A percentile compares a stretch with the other conserved stretches of the same genome.
Evolutionary conservation across 2,797 vertebrate genomes (phyloP).

Genomic region (Nasua narica): DNA sequence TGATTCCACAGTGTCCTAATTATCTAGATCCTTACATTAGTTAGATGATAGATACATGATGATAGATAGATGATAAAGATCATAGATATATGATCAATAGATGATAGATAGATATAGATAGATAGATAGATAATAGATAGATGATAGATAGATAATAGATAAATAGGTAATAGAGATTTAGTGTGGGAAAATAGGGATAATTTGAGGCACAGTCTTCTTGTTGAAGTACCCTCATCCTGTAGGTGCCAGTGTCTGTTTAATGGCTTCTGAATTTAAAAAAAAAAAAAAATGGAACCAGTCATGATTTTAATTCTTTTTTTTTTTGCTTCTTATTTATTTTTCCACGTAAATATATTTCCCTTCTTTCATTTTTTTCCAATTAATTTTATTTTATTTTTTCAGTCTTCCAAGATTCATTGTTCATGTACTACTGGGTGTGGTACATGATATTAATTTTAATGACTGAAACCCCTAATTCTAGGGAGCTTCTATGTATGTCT

Average conservation of each 20-base stretch:
- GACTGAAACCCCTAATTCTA: background rate
- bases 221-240: background rate
- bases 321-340: too few species aligned
- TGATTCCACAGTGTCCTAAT: background rate
- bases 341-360: too few species aligned
- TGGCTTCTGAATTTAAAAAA: constrained; percentile 14
- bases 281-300: background rate
- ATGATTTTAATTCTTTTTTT: too few species aligned
- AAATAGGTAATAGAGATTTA: background rate
- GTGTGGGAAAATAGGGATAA: background rate
- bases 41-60: background rate
- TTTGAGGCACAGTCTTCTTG: background rate
- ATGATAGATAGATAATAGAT: background rate
- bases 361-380: too few species aligned
- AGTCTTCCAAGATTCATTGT: too few species aligned
- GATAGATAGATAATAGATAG: background rate
- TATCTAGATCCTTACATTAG: background rate
- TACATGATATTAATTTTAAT: background rate
- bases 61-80: too few species aligned
- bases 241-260: background rate
- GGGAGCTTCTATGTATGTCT: background rate
- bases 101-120: background rate
- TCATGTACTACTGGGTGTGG: too few species aligned
- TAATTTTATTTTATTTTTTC: too few species aligned
- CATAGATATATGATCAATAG: constrained; percentile 21